Base-by-base conservation (phyloP, 2,113 vertebrate species). In the Neogobius melanostomus region DNA sequence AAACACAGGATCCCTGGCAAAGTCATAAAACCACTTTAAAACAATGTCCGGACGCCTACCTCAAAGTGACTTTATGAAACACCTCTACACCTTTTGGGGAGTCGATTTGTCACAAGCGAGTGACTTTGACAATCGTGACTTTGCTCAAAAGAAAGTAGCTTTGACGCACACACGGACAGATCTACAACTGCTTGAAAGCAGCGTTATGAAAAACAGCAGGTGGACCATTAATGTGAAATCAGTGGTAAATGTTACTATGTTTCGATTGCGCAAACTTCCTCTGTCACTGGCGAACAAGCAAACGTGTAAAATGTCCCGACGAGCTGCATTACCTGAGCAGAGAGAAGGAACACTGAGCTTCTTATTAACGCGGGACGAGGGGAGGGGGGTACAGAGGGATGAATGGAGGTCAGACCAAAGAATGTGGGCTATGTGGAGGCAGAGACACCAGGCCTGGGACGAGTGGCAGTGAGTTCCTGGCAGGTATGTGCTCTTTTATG, bases 371-470 rank as follows among this genome's bases (percentile, higher is more conserved):
- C 66, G 80, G 85, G 84, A 70, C 42, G 64, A 64, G 70, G 69
- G 74, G 46, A 66, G 64, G 64, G 69, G 70, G 59, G 74, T 43
- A 66, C 47, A 67, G 77, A 75, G 71, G 72, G 71, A 85, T 88
- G 85, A 85, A 89, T 87, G 79, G 84, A 87, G 88, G 85, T 89
- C 89, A 83, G 72, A 51, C 78, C 66, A 88, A 91, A 70, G 91
- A 92, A 93, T 93, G 81, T 51, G 64, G 83, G 79, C 73, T 86
- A 93, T 91, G 90, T 71, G 49, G 72, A 66, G 47, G 65, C 65
- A 50, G 73, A 71, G 82, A 74, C 65, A 77, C 53, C 21, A 68
- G 50, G 75, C 59, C 42, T 44, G 65, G 50, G 69, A 52, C 11
- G 5, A 46, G 62, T 69, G 71, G 68, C 36, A 48, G 51, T 53